Conservation (phyloP, 2,888 invertebrate genomes). For the Erannis defoliaria region DNA sequence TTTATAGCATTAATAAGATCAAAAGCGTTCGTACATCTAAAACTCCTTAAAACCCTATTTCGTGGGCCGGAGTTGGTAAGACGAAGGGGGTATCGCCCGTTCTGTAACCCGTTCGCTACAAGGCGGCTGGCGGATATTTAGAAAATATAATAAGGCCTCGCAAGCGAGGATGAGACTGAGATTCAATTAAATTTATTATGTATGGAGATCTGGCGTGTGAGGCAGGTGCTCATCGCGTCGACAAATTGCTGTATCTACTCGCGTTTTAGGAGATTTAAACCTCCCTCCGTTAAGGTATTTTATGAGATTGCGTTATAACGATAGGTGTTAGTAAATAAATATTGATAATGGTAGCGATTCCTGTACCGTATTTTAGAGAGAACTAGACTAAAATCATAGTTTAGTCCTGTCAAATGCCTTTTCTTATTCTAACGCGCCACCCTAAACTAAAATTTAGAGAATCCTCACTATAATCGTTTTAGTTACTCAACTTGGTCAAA, state of each 20-base stretch:
- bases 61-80: conserved; percentile 77
- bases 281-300: conserved; percentile 46
- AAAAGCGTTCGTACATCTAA: conserved; percentile 89
- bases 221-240: conserved; percentile 78
- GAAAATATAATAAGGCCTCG: conserved; percentile 80
- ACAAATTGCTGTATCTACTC: conserved; percentile 70
- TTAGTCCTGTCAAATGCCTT: too few relatives aligned
- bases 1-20: conserved; percentile 92
- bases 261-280: conserved; percentile 59
- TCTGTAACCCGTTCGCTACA: conserved; percentile 73
- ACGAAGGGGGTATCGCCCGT: conserved; percentile 73
- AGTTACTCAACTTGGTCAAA: too few relatives aligned
- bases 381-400: too few relatives aligned
- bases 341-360: conserved; percentile 4
- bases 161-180: conserved; percentile 80
- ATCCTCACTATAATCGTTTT: too few relatives aligned
- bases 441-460: too few relatives aligned
- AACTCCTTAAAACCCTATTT: conserved; percentile 87
- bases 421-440: too few relatives aligned
- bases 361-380: too few relatives aligned
- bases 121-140: conserved; percentile 80
- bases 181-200: conserved; percentile 87
- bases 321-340: conserved; percentile 35
- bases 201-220: conserved; percentile 82
- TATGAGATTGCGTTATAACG: conserved; percentile 39